phyloP scores from a whole-genome alignment of 2,888 invertebrate genomes.

The Rhodophaea formosa region DNA sequence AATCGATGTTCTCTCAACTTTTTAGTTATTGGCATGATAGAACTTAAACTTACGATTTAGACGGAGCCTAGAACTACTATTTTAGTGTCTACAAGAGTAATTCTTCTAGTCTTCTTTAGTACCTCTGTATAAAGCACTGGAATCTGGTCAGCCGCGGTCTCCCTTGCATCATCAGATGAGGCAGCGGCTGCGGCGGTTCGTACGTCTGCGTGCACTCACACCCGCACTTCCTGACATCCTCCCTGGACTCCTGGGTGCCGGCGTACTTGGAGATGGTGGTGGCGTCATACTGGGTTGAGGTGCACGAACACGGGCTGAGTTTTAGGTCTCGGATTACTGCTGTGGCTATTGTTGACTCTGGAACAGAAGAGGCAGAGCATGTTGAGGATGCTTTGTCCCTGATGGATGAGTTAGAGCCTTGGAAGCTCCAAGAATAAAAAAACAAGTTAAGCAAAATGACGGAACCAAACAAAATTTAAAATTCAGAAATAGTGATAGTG shows the following conservation, averaged over 20 bases:
- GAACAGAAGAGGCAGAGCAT: not conserved
- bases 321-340: slow-evolving; percentile 51
- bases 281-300: slow-evolving; percentile 40
- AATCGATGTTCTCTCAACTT: too few species aligned
- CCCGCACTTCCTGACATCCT: slow-evolving; percentile 37
- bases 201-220: slow-evolving; percentile 39
- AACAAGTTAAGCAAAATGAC: too few species aligned
- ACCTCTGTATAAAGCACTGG: slow-evolving; percentile 59
- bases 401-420: too few species aligned
- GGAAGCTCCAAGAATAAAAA: too few species aligned
- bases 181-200: slow-evolving; percentile 31
- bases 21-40: too few species aligned
- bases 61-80: too few species aligned
- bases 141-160: slow-evolving; percentile 55
- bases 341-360: slow-evolving; percentile 38
- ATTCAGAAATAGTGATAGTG: too few species aligned
- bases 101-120: too few species aligned
- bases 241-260: slow-evolving; percentile 40
- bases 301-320: slow-evolving; percentile 39
- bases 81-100: too few species aligned
- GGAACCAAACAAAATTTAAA: too few species aligned
- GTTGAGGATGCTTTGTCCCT: too few species aligned
- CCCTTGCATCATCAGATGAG: slow-evolving; percentile 43
- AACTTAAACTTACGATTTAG: too few species aligned
- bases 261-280: slow-evolving; percentile 31